Percentiles rank a stretch among this genome's conserved stretches.
Conservation (phyloP, 2,797 vertebrate species). For the Crax fasciolata region DNA sequence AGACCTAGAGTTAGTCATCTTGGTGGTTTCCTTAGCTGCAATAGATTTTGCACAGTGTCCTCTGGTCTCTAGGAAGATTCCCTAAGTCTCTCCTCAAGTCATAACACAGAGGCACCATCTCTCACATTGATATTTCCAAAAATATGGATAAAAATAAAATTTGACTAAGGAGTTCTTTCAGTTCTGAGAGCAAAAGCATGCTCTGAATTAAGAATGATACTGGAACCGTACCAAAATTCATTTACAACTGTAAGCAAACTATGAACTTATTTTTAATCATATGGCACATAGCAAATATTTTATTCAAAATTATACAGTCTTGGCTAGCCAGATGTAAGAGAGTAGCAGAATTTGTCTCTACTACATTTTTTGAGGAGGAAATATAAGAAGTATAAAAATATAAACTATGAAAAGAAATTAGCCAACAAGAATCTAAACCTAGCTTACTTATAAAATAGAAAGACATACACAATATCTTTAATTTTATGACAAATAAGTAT, state of each 20-base stretch:
- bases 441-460: not conserved
- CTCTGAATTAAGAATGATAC: slow-evolving; percentile 26
- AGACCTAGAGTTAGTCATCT: not conserved
- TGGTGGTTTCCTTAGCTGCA: not conserved
- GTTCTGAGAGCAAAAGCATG: slow-evolving; percentile 39
- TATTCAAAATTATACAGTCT: not conserved
- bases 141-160: not conserved
- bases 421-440: not conserved
- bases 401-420: not conserved
- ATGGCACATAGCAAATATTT: not conserved
- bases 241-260: not conserved
- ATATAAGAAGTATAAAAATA: not conserved
- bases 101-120: not conserved
- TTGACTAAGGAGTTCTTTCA: slow-evolving; percentile 47
- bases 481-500: not conserved
- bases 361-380: no score
- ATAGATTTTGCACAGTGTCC: not conserved
- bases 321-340: not conserved
- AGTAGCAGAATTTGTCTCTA: not conserved
- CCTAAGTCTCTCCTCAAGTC: slow-evolving; percentile 26
- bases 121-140: not conserved
- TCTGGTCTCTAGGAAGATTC: slow-evolving; percentile 1
- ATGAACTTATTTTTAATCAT: not conserved
- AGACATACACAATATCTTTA: not conserved
- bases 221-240: not conserved